Conservation (phyloP, 2,797 vertebrate genomes). For the Monodelphis domestica region DNA sequence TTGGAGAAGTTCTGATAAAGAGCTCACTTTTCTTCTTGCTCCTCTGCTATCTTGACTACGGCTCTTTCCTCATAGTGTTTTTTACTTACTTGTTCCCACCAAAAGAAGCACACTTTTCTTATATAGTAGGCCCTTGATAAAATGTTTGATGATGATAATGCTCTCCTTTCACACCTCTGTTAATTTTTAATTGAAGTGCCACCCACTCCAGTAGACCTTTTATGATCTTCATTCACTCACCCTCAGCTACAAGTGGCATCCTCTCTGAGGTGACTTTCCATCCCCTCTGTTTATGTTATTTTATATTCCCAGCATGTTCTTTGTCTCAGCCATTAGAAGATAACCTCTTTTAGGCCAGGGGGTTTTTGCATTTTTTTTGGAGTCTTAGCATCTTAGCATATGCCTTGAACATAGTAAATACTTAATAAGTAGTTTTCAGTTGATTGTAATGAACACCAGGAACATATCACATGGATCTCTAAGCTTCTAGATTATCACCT, state of each 20-base stretch:
- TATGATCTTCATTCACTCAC: not conserved
- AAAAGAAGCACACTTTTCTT: not conserved
- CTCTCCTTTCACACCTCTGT: not conserved
- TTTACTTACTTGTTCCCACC: not conserved
- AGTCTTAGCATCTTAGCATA: not conserved
- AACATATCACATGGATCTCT: not conserved
- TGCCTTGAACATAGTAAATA: not conserved
- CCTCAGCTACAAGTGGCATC: not conserved
- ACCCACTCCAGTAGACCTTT: not conserved
- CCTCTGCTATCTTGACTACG: not conserved
- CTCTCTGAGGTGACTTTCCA: not conserved
- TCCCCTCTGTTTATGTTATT: not conserved
- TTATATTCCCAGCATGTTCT: not conserved
- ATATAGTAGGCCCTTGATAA: not conserved
- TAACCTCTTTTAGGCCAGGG: not conserved
- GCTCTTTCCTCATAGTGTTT: not conserved
- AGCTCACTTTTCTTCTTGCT: not conserved
- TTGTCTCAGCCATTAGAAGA: not conserved
- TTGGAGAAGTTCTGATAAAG: not conserved
- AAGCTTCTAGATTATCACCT: not conserved
- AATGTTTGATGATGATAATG: not conserved
- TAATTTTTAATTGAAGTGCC: not conserved
- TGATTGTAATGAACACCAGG: not conserved
- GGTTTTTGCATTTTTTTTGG: not conserved
- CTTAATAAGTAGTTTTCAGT: not conserved